phyloP scores from a whole-genome alignment of 2,888 invertebrate genomes.

The Hoplodrina ambigua region DNA sequence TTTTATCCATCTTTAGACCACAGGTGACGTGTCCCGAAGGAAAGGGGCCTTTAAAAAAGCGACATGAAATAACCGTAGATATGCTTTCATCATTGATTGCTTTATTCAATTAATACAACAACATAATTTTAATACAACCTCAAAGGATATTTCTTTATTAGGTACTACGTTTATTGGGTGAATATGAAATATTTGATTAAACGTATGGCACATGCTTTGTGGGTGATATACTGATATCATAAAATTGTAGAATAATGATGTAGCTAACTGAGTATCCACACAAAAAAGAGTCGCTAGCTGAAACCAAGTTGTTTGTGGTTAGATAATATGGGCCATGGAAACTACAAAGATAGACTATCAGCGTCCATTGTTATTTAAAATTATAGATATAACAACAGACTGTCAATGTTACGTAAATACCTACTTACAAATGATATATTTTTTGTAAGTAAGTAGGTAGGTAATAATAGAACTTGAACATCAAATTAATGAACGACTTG shows the following conservation, averaged over 20 bases:
- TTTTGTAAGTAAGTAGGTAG: too few species aligned
- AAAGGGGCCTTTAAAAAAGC: too few species aligned
- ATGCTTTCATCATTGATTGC: neutral
- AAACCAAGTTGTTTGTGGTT: slow-evolving; percentile 10
- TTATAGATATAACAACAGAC: too few species aligned
- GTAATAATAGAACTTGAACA: too few species aligned
- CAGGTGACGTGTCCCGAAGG: too few species aligned
- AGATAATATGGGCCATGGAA: slow-evolving; percentile 7
- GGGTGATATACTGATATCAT: neutral
- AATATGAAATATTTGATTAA: slow-evolving; percentile 13
- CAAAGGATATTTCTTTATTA: slow-evolving; percentile 22
- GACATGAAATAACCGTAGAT: neutral
- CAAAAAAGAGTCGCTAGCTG: slow-evolving; percentile 16
- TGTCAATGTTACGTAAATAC: too few species aligned
- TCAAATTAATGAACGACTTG: too few species aligned
- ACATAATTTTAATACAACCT: slow-evolving; percentile 46
- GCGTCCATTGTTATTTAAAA: neutral
- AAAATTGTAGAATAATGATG: neutral
- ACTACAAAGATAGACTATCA: slow-evolving; percentile 19
- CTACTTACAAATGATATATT: too few species aligned
- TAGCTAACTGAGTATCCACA: neutral
- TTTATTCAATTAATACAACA: slow-evolving; percentile 37
- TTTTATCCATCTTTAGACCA: too few species aligned
- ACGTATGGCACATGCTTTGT: slow-evolving; percentile 2
- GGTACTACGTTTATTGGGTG: neutral